These are phyloP conservation scores for Drosophila yooni DNA, from an alignment of 2,888 invertebrate genomes.

Conservation along the genomic window DNA sequence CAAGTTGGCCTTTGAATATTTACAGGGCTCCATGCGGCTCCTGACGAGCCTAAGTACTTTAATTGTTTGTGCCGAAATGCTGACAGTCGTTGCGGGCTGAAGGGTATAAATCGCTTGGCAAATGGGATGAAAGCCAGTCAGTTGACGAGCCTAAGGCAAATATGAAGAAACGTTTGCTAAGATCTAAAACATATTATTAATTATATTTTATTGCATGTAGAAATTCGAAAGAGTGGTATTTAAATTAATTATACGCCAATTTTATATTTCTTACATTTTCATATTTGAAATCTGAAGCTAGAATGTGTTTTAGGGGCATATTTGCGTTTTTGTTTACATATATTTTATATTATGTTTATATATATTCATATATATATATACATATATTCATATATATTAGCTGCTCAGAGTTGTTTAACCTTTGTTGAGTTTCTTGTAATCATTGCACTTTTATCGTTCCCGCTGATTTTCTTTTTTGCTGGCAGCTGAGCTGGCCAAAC, in stretches of 20 bases:
- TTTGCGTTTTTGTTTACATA: neutral
- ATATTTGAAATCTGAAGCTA: neutral
- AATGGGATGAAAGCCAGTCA: neutral
- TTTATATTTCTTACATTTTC: neutral
- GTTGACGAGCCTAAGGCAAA: constrained; percentile 2
- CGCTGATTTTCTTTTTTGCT: constrained; percentile 6
- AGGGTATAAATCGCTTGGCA: neutral
- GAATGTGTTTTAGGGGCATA: neutral
- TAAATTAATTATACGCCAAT: neutral
- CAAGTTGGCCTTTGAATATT: constrained; percentile 72
- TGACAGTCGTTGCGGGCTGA: constrained; percentile 15
- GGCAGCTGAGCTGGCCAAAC: constrained; percentile 46
- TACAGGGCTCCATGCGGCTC: constrained; percentile 35
- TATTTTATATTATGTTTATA: neutral
- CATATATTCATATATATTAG: neutral
- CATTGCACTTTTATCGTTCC: constrained; percentile 30
- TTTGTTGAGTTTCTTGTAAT: constrained; percentile 53
- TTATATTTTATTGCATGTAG: neutral
- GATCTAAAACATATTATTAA: neutral
- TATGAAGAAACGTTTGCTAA: neutral
- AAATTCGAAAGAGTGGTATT: neutral
- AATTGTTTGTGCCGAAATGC: constrained; percentile 65
- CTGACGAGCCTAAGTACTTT: constrained; percentile 64
- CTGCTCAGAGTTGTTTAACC: constrained; percentile 21
- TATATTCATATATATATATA: neutral